Evolutionary conservation across 37 sponge, comb jelly and placozoan species (phyloP), one percentile per base, ranked within the genome.

Genomic region (Diacarnus erythraeanus): DNA sequence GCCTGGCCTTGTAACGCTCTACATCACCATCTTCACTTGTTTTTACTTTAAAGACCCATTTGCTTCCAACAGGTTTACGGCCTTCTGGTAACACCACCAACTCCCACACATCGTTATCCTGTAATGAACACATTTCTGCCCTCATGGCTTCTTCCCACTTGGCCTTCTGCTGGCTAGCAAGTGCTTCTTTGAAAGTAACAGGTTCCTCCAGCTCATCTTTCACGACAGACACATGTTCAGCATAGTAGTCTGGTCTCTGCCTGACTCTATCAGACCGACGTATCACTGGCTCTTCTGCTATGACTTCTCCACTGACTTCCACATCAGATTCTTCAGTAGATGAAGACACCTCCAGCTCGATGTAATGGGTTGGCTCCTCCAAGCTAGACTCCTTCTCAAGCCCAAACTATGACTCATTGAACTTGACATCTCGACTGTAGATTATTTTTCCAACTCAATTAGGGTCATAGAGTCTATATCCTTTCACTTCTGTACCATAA

Each of bases 91-190:
- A 67, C 30, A 77, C 68, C 20, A 88, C 89, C 38, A 88, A 63
- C 9, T 82, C 83, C 89, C 89, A 83, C 29, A 81, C 82, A 39
- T n/a, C n/a, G n/a, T 87, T 63, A 26, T 71, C 67, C 31, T 87
- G 76, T 8, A 88, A 72, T 36, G 83, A 88, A 21, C 60, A 36
- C 64, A 88, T 88, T 57, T 88, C 79, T 31, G 27, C 63, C 69
- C 77, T 54, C 88, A 88, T 88, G 31, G 89, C n/a, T n/a, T n/a
- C n/a, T n/a, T n/a, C n/a, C n/a, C n/a, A n/a, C n/a, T n/a, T n/a
- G n/a, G n/a, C n/a, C 89, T 73, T 76, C 57, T 72, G 36, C 15
- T 60, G 73, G 72, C 51, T 81, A 25, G 36, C 63, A 44, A 81
- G 40, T 23, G 71, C 73, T 30, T 81, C 82, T 70, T 76, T 43